Conservation (phyloP, 2,888 invertebrate genomes). For the Yponomeuta malinellus region DNA sequence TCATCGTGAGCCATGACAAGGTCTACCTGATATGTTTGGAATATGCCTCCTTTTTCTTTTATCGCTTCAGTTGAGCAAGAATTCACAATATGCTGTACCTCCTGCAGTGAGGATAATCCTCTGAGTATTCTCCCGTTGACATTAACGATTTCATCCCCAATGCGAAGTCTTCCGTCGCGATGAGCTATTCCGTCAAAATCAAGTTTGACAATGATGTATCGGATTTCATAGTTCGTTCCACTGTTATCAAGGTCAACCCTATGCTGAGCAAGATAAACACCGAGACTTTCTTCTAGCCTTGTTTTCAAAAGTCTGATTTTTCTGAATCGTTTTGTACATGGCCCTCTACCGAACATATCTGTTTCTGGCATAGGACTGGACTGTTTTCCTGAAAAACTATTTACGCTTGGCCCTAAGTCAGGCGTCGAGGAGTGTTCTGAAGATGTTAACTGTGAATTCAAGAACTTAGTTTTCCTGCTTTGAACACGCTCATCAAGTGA, state of each 20-base stretch:
- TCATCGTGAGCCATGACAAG: slow-evolving; percentile 80
- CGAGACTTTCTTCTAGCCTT: slow-evolving; percentile 80
- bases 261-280: slow-evolving; percentile 82
- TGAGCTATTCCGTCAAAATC: slow-evolving; percentile 80
- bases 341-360: slow-evolving; percentile 72
- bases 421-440: slow-evolving; percentile 49
- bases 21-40: slow-evolving; percentile 73
- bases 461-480: slow-evolving; percentile 67
- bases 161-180: slow-evolving; percentile 86
- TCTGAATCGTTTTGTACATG: slow-evolving; percentile 77
- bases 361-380: slow-evolving; percentile 44
- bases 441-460: slow-evolving; percentile 61
- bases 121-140: slow-evolving; percentile 89
- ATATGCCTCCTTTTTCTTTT: slow-evolving; percentile 50
- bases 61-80: slow-evolving; percentile 68
- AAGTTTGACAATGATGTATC: slow-evolving; percentile 78
- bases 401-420: slow-evolving; percentile 41
- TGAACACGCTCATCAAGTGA: slow-evolving; percentile 69
- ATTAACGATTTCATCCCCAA: slow-evolving; percentile 93
- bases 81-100: slow-evolving; percentile 76
- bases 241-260: slow-evolving; percentile 69
- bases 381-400: slow-evolving; percentile 30
- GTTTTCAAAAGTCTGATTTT: slow-evolving; percentile 80
- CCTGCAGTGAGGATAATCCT: slow-evolving; percentile 81
- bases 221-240: slow-evolving; percentile 74